Conservation (phyloP, 2,113 vertebrate genomes). For the Colistium nudipinnis region DNA sequence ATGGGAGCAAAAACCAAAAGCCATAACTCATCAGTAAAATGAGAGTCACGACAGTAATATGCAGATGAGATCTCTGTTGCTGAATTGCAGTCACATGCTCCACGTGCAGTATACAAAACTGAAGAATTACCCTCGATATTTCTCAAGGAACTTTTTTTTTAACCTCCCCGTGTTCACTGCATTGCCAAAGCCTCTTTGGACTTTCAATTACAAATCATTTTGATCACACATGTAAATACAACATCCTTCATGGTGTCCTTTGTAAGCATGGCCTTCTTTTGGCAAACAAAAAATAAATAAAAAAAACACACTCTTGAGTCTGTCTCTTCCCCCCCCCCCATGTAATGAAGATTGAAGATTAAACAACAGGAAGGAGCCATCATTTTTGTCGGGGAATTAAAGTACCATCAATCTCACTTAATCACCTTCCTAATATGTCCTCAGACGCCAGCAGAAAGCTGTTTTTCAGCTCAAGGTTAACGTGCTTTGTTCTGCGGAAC, state of each 20-base stretch:
- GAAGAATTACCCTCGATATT: constrained; percentile 38
- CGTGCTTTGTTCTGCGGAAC: constrained; percentile 62
- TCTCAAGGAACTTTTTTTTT: constrained; percentile 23
- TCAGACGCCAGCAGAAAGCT: constrained; percentile 67
- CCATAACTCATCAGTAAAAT: constrained; percentile 18
- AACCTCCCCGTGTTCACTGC: constrained; percentile 7
- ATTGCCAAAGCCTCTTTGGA: constrained; percentile 48
- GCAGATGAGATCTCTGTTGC: neutral
- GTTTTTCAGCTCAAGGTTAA: constrained; percentile 76
- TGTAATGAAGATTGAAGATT: constrained; percentile 81
- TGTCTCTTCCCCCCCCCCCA: constrained; percentile 38
- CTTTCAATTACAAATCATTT: constrained; percentile 58
- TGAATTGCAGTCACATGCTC: constrained; percentile 34
- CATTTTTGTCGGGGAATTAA: constrained; percentile 80
- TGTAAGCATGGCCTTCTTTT: constrained; percentile 67
- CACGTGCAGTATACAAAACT: constrained; percentile 7
- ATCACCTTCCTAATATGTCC: constrained; percentile 78
- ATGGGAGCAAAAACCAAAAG: constrained; percentile 10
- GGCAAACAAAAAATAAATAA: no score
- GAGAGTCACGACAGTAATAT: constrained; percentile 14
- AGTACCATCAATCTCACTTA: constrained; percentile 80
- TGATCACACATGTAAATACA: constrained; percentile 64
- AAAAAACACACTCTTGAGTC: constrained; percentile 56
- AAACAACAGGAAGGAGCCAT: constrained; percentile 76
- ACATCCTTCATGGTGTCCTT: constrained; percentile 73